Evolutionary conservation across 2,797 vertebrate species (phyloP), one percentile per base, ranked within the genome.

Genomic region (Hapalemur alaotrensis): DNA sequence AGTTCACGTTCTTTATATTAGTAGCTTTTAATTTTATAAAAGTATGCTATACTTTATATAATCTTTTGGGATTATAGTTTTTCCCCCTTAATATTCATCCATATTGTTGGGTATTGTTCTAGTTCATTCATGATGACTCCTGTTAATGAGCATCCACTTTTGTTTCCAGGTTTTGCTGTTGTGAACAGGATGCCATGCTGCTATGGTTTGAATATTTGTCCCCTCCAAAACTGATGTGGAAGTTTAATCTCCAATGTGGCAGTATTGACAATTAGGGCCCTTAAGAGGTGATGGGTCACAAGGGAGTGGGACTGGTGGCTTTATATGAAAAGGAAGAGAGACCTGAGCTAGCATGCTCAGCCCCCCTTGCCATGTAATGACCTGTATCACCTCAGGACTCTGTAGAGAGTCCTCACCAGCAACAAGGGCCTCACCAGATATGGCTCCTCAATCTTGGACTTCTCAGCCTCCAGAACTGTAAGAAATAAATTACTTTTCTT

Each of bases 21-120:
- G 48, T 85, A 85, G 22, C 35, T 75, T 94, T 91, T 88, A 70
- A 70, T 70, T 91, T 76, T 82, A 65, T 72, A 72, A 50, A 95
- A 65, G 18, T 67, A 25, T 67, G 10, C 65, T 93, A 70, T 17
- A 8, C 12, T 95, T 85, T 81, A 88, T 59, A 61, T 70, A 91
- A 57, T 83, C 43, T 52, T 84, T 93, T 2, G 7, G 18, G 48
- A 93, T 88, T 82, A 89, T 46, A 79, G 61, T 48, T 50, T 32
- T 50, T 5, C 15, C 30, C 25, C 35, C 25, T 84, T 89, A 79
- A 67, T 87, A 38, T 78, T 91, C 46, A 63, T 83, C 46, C 54
- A 76, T 72, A 57, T 67, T 86, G 15, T 80, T 90, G 35, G 25
- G 48, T 28, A 57, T 54, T 88, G 30, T 83, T 83, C 9, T 79